Percentiles rank a stretch among this genome's conserved stretches.
These are phyloP conservation scores for Belonocnema kinseyi DNA, from an alignment of 1,140 invertebrate genomes.

Conservation along the genomic window DNA sequence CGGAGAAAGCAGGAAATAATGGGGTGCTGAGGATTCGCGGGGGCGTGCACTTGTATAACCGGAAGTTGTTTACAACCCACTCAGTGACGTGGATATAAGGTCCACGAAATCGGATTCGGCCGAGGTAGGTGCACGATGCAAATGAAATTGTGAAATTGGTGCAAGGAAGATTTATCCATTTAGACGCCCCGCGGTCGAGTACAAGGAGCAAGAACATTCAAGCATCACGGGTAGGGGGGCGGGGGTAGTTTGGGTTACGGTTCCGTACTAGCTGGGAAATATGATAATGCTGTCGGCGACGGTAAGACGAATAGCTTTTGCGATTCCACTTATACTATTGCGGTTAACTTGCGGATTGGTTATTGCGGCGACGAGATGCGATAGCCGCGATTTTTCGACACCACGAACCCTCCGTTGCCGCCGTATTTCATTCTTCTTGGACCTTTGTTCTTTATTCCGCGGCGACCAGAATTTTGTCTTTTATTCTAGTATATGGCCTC, in stretches of 20 bases:
- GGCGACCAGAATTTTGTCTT: slow-evolving; percentile 29
- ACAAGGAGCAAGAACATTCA: slow-evolving; percentile 18
- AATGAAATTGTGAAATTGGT: slow-evolving; percentile 29
- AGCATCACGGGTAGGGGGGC: neutral
- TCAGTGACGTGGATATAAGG: slow-evolving; percentile 27
- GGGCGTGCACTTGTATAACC: neutral
- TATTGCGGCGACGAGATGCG: slow-evolving; percentile 48
- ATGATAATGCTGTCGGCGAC: slow-evolving; percentile 60
- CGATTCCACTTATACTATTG: slow-evolving; percentile 47
- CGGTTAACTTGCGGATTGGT: slow-evolving; percentile 57
- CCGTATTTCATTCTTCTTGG: slow-evolving; percentile 51
- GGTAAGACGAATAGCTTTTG: slow-evolving; percentile 57
- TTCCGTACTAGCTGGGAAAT: slow-evolving; percentile 50
- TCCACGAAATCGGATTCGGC: slow-evolving; percentile 20
- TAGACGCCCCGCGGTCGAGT: slow-evolving; percentile 24
- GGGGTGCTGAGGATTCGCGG: neutral
- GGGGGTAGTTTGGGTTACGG: slow-evolving; percentile 34
- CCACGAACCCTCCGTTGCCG: slow-evolving; percentile 39
- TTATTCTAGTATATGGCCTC: slow-evolving; percentile 29
- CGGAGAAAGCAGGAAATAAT: neutral
- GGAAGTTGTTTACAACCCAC: slow-evolving; percentile 20
- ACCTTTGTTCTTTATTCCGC: slow-evolving; percentile 21
- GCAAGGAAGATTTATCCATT: slow-evolving; percentile 19
- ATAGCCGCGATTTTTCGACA: slow-evolving; percentile 46
- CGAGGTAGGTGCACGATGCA: slow-evolving; percentile 13